Percentiles rank a stretch among this genome's conserved stretches.
phyloP scores from a whole-genome alignment of 2,888 invertebrate genomes.

The Platycnemis pennipes region DNA sequence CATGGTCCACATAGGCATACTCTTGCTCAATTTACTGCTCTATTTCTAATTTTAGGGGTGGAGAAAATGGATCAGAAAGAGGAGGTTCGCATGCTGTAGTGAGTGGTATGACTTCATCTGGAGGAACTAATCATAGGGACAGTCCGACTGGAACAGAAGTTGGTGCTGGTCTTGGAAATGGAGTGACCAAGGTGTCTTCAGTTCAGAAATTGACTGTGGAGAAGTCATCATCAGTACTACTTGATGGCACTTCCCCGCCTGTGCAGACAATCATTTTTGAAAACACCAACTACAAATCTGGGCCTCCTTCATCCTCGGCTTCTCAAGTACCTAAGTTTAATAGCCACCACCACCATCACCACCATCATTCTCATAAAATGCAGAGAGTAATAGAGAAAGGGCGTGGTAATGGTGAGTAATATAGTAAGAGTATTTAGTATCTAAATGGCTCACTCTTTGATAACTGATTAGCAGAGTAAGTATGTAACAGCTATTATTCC shows the following conservation, averaged over 20 bases:
- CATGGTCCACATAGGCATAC: too few species aligned
- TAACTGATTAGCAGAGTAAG: too few species aligned
- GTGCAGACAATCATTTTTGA: conserved; percentile 95
- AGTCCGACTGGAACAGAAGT: conserved; percentile 46
- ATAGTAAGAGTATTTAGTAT: not conserved
- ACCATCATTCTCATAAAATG: conserved; percentile 58
- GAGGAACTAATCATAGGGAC: conserved; percentile 12
- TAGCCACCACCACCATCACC: conserved; percentile 54
- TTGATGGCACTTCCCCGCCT: conserved; percentile 89
- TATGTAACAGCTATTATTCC: too few species aligned
- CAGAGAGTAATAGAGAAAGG: conserved; percentile 62
- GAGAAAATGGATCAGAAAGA: conserved; percentile 42
- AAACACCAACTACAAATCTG: conserved; percentile 93
- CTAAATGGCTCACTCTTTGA: too few species aligned
- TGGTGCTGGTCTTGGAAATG: conserved; percentile 34
- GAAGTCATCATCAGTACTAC: conserved; percentile 80
- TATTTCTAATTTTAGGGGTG: conserved; percentile 18
- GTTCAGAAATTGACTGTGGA: conserved; percentile 77
- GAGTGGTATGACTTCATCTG: conserved; percentile 38
- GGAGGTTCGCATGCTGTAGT: conserved; percentile 5
- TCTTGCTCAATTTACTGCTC: not conserved
- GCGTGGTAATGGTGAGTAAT: conserved; percentile 42
- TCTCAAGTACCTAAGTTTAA: conserved; percentile 22
- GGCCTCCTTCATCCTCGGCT: conserved; percentile 71
- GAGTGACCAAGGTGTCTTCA: conserved; percentile 30